Evolutionary conservation across 2,888 invertebrate genomes (phyloP).

Genomic region (Melanophora roralis): DNA sequence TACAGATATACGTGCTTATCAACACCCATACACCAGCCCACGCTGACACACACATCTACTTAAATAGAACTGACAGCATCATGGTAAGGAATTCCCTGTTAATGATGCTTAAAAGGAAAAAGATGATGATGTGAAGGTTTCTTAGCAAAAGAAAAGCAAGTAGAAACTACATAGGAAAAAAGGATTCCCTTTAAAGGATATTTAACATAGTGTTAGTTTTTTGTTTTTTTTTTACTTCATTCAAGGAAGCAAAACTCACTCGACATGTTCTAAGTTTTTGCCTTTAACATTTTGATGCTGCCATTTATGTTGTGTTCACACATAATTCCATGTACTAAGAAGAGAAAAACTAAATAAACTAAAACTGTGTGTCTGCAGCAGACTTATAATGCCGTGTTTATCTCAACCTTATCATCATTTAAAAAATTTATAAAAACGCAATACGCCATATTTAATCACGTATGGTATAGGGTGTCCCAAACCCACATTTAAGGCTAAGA

Average conservation of each 20-base stretch:
- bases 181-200: neutral
- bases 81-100: neutral
- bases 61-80: neutral
- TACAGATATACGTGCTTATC: neutral
- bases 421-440: too few relatives aligned
- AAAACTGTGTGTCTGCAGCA: constrained; percentile 10
- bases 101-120: neutral
- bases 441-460: neutral
- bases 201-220: neutral
- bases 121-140: constrained; percentile 18
- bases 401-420: constrained; percentile 4
- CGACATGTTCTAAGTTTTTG: constrained; percentile 30
- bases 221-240: neutral
- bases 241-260: neutral
- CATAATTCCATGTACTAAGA: neutral
- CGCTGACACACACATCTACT: neutral
- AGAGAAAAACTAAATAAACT: neutral
- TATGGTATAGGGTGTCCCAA: neutral
- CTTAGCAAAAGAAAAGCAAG: neutral
- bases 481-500: too few relatives aligned
- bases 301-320: constrained; percentile 18
- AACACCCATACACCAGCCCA: neutral
- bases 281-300: constrained; percentile 2
- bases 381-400: constrained; percentile 38
- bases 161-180: neutral